Base-by-base conservation (phyloP, 2,888 invertebrate genomes). In the Campaea margaritaria region DNA sequence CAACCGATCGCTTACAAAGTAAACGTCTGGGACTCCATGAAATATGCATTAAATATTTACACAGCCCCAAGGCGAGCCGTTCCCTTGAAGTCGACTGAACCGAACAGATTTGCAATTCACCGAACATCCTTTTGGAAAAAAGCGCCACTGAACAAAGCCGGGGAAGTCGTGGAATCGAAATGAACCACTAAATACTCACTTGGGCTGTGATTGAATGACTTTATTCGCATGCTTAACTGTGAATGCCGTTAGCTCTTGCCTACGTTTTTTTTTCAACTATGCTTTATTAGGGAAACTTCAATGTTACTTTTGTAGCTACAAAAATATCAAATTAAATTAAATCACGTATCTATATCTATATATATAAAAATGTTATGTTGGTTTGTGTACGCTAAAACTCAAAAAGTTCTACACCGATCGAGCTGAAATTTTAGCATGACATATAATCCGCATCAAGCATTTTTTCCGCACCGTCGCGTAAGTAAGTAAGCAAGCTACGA, bases 41-140 rank as follows among this genome's bases (percentile, higher is more conserved):
- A 91, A 91, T 90, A 90, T 90, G 88, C 89, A 90, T 91, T 86
- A 87, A 90, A 90, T 91, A 90, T 91, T 91, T 90, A 87, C 89
- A 80, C 85, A 87, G 86, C 82, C 84, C 76, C 82, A 75, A 65
- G 80, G 80, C 81, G 68, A 80, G 81, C 79, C 81, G 82, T 83
- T 86, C 83, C 83, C 87, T 86, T 87, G 85, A 84, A 89, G 87
- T 86, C 83, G 83, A 82, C 81, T 87, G 84, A 85, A 83, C 79
- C 81, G 84, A 86, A 87, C 81, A 84, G 87, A 91, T 91, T 91
- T 91, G 89, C 89, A 89, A 89, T 91, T 89, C 89, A 86, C 83
- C 83, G 85, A 88, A 87, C 86, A 86, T 87, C 85, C 85, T 87
- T 83, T 83, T 77, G 79, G 81, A 87, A 87, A 88, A 90, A 90